Percentiles rank a stretch among this genome's conserved stretches.
Evolutionary conservation across 2,888 invertebrate species (phyloP).

Genomic region (Noctuana brunneofusca): DNA sequence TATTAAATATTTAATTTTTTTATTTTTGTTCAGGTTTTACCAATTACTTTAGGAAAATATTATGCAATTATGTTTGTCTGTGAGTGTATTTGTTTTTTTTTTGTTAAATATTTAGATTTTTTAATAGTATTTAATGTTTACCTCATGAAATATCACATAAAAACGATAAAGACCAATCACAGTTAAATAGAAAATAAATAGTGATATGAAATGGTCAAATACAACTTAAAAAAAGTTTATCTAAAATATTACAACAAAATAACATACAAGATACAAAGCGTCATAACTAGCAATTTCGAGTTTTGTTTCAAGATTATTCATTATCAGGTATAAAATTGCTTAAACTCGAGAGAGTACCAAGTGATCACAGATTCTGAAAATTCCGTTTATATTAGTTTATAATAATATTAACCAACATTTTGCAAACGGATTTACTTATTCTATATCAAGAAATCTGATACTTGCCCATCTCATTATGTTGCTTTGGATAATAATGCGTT

Average conservation of each 20-base stretch:
- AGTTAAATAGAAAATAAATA: slow-evolving; percentile 23
- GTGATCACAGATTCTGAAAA: slow-evolving; percentile 81
- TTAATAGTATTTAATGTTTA: slow-evolving; percentile 15
- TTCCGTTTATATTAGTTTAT: slow-evolving; percentile 73
- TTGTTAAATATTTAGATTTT: not conserved
- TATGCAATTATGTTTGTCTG: no score
- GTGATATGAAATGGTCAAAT: slow-evolving; percentile 17
- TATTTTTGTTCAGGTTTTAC: no score
- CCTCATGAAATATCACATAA: slow-evolving; percentile 38
- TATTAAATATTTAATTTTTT: no score
- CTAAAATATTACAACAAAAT: slow-evolving; percentile 50
- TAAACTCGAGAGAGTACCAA: slow-evolving; percentile 81
- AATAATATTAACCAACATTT: slow-evolving; percentile 70
- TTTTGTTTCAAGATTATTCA: slow-evolving; percentile 54
- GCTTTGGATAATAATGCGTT: not conserved
- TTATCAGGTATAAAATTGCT: slow-evolving; percentile 72
- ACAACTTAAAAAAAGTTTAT: slow-evolving; percentile 14
- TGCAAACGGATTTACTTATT: slow-evolving; percentile 71
- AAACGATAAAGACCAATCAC: slow-evolving; percentile 38
- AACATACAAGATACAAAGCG: slow-evolving; percentile 47
- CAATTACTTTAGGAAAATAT: no score
- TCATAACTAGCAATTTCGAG: slow-evolving; percentile 56
- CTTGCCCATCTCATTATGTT: slow-evolving; percentile 57
- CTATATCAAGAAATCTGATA: slow-evolving; percentile 67
- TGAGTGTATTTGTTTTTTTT: no score